A percentile compares a stretch with the other conserved stretches of the same genome.
Conservation (phyloP, 2,888 invertebrate genomes). For the Zele albiditarsus region DNA sequence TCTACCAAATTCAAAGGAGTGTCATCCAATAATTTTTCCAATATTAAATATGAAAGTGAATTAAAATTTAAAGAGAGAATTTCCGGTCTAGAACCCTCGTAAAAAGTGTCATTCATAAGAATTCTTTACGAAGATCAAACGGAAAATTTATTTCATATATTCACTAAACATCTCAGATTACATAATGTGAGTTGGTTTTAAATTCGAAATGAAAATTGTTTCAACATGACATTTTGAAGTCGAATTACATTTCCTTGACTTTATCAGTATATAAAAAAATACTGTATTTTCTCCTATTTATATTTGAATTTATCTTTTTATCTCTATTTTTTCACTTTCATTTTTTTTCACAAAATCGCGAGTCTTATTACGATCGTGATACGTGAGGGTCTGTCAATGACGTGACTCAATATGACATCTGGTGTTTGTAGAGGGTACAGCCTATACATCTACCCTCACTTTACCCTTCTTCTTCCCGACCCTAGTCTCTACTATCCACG, state of each 20-base stretch:
- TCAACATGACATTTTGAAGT: too few species aligned
- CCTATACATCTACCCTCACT: neutral
- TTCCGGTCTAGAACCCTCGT: conserved; percentile 1
- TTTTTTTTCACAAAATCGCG: neutral
- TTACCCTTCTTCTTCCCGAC: conserved; percentile 11
- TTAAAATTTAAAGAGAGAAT: neutral
- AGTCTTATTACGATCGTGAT: neutral
- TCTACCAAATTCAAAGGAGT: neutral
- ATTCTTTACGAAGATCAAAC: too few species aligned
- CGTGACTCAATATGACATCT: conserved; percentile 32
- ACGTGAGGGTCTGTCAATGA: conserved; percentile 2
- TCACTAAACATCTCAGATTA: too few species aligned
- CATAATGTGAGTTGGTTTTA: too few species aligned
- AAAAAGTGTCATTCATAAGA: neutral
- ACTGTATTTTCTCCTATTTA: neutral
- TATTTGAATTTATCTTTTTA: neutral
- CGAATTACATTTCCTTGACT: too few species aligned
- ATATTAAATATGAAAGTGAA: conserved; percentile 1
- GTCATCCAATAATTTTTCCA: conserved; percentile 5
- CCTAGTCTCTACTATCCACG: neutral
- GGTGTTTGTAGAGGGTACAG: conserved; percentile 1
- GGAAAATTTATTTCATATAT: too few species aligned
- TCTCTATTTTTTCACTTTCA: neutral
- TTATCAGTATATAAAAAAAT: too few species aligned
- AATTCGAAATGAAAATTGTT: too few species aligned